Evolutionary conservation across 2,888 invertebrate species (phyloP), one percentile per base, ranked within the genome.

Genomic region (Pogonocherus hispidulus): DNA sequence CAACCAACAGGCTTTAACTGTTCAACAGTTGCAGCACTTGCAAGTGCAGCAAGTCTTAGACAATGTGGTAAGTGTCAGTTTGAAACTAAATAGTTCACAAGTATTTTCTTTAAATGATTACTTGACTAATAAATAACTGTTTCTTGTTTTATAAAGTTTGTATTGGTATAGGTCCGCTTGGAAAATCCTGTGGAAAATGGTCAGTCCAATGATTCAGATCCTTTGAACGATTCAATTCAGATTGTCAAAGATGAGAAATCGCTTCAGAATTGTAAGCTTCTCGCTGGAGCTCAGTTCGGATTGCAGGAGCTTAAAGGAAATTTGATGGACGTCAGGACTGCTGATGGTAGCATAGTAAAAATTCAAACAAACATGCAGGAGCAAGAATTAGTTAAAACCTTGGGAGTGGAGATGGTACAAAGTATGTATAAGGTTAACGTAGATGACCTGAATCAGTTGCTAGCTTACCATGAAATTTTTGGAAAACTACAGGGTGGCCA

Each of bases 391-490:
- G 87, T 88, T 63, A 89, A 90, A 85, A 87, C 89, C 2, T 85
- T 90, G 64, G 88, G 89, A 64, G 87, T 89, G 47, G 91, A 92
- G 78, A 93, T 94, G 87, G 91, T 94, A 74, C 92, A 94, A 84
- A 93, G 92, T 81, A 92, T 93, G 91, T 93, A 92, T 82, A 93
- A 93, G 87, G 82, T 82, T 4, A 92, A 86, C 82, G 94, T 94
- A 5, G 95, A 95, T 83, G 95, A 95, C 80, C 89, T 95, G 63
- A 94, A 94, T 75, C 94, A 94, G 81, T 86, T 95, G 75, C 86
- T 95, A 72, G 94, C 94, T 44, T 95, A 95, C 85, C 95, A 95
- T 82, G 95, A 95, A 85, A 94, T 95, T 49, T 95, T 92, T 82
- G 92, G 92, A 23, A 92, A 92, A 81, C 84, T 92, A 67, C 91